Conservation (phyloP, 2,888 invertebrate species). For the Andrena camellia region DNA sequence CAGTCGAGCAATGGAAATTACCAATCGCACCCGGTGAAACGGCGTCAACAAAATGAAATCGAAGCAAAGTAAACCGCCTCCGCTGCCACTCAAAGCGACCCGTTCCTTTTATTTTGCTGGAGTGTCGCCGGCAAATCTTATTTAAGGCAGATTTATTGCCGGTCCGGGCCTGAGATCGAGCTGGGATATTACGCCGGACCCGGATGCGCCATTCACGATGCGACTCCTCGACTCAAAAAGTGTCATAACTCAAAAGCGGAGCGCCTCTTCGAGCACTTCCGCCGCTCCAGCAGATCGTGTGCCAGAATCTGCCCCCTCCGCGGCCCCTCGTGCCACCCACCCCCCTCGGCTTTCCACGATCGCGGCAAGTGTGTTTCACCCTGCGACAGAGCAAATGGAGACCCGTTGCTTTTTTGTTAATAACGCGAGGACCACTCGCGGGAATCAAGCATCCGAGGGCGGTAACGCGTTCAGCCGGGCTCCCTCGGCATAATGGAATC, state of each 20-base stretch:
- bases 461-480: neutral
- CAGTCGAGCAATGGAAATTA: slow-evolving; percentile 9
- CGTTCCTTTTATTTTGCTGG: slow-evolving; percentile 74
- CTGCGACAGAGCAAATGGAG: slow-evolving; percentile 56
- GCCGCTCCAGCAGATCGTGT: slow-evolving; percentile 78
- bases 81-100: neutral
- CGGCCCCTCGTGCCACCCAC: slow-evolving; percentile 17
- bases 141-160: slow-evolving; percentile 81
- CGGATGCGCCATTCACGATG: slow-evolving; percentile 80
- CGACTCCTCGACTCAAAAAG: slow-evolving; percentile 81
- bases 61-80: slow-evolving; percentile 37
- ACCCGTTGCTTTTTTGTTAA: slow-evolving; percentile 64
- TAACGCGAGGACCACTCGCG: slow-evolving; percentile 43
- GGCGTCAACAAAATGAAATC: slow-evolving; percentile 28
- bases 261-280: slow-evolving; percentile 79
- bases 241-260: slow-evolving; percentile 81
- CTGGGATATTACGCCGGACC: slow-evolving; percentile 77
- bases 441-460: slow-evolving; percentile 38
- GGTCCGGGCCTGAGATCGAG: slow-evolving; percentile 73
- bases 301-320: slow-evolving; percentile 76
- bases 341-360: neutral
- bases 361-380: slow-evolving; percentile 23
- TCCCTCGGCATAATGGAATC: slow-evolving; percentile 14
- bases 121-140: slow-evolving; percentile 80
- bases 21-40: slow-evolving; percentile 3